A percentile compares a stretch with the other conserved stretches of the same genome.
These are phyloP conservation scores for Chromoteleia sp. DNA, from an alignment of 2,888 invertebrate species.

Conservation along the genomic window DNA sequence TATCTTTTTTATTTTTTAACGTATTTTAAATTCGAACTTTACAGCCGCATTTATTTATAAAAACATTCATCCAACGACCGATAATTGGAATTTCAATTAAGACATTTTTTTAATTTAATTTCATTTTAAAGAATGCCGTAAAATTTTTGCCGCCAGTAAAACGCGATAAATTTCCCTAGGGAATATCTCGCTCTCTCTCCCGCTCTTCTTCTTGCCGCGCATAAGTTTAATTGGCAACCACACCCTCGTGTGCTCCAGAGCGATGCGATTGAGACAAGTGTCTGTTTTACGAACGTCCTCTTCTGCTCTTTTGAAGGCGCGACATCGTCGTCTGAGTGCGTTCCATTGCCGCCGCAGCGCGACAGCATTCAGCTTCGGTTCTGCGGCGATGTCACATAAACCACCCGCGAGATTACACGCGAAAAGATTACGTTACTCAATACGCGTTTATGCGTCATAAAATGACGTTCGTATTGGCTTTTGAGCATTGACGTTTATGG, in stretches of 20 bases:
- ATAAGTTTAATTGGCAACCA: constrained; percentile 50
- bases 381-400: constrained; percentile 41
- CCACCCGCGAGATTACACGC: constrained; percentile 44
- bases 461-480: constrained; percentile 46
- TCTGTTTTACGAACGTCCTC: constrained; percentile 52
- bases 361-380: constrained; percentile 27
- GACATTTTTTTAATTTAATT: too few species aligned
- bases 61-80: too few species aligned
- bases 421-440: constrained; percentile 48
- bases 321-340: constrained; percentile 26
- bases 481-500: constrained; percentile 42
- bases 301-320: constrained; percentile 56
- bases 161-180: constrained; percentile 27
- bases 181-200: not conserved
- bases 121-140: too few species aligned
- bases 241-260: constrained; percentile 40
- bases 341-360: constrained; percentile 13
- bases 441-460: constrained; percentile 51
- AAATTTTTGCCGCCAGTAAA: not conserved
- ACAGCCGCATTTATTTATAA: too few species aligned
- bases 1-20: too few species aligned
- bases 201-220: not conserved
- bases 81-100: too few species aligned
- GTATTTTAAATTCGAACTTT: too few species aligned
- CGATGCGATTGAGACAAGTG: constrained; percentile 56